Evolutionary conservation across 1,140 invertebrate genomes (phyloP).

Genomic region (Chironomus tepperi): DNA sequence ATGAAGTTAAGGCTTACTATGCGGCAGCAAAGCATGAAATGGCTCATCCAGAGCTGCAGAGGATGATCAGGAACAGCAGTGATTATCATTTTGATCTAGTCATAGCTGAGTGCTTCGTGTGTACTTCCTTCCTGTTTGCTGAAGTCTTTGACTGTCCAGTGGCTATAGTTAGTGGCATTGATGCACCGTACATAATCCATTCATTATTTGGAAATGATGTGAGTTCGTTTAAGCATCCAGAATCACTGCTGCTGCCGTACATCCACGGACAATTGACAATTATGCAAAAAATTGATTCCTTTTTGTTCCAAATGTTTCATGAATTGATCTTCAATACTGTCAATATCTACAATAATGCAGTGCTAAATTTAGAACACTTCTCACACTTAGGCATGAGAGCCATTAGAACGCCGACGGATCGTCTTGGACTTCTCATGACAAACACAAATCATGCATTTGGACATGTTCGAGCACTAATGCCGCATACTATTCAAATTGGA

Average conservation of each 20-base stretch:
- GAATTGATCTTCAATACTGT: neutral
- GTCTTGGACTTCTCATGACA: conserved; percentile 39
- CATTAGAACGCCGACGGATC: neutral
- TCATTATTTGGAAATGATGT: neutral
- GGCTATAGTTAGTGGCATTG: neutral
- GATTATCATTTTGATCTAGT: neutral
- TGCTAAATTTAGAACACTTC: neutral
- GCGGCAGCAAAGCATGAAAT: neutral
- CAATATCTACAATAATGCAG: neutral
- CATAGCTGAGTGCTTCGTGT: neutral
- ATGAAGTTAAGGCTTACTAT: neutral
- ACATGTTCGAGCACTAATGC: conserved; percentile 40
- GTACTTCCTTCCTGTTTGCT: neutral
- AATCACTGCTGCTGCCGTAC: neutral
- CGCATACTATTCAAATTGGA: conserved; percentile 49
- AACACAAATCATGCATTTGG: conserved; percentile 44
- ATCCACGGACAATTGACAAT: neutral
- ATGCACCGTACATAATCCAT: neutral
- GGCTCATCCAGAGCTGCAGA: neutral
- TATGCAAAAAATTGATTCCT: neutral
- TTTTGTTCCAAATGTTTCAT: neutral
- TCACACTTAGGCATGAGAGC: neutral
- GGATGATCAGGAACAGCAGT: neutral
- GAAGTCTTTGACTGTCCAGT: neutral
- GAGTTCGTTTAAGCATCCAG: neutral